A percentile compares a stretch with the other conserved stretches of the same genome.
Conservation (phyloP, 2,888 invertebrate species). For the Amiota minor region DNA sequence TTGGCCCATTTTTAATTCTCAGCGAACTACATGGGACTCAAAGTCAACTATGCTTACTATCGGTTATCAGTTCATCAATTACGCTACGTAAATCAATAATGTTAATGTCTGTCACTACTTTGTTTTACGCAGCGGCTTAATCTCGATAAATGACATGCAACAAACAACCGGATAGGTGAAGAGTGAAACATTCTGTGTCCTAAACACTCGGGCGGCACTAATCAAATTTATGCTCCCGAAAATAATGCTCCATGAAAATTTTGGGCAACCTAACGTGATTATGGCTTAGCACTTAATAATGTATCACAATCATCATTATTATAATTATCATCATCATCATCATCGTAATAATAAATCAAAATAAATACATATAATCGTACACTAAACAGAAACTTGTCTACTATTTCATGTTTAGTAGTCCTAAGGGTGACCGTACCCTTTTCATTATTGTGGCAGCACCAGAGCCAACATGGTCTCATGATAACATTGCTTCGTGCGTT, state of each 20-base stretch:
- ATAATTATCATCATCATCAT: conserved; percentile 8
- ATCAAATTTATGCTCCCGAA: neutral
- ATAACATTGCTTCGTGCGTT: conserved; percentile 4
- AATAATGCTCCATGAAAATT: neutral
- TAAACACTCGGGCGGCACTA: neutral
- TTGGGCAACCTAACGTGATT: neutral
- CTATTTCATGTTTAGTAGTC: no score
- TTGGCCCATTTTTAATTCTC: no score
- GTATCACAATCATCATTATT: conserved; percentile 6
- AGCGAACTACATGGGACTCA: no score
- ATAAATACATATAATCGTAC: no score
- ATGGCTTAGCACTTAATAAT: conserved; percentile 22
- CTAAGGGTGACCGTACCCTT: no score
- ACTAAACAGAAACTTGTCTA: no score
- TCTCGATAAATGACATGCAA: conserved; percentile 18
- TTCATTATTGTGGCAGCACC: neutral
- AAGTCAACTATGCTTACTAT: no score
- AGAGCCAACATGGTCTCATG: neutral
- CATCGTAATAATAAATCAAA: neutral
- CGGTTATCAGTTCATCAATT: conserved; percentile 13
- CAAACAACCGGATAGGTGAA: neutral
- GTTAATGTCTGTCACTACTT: conserved; percentile 2
- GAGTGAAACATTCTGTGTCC: conserved; percentile 4
- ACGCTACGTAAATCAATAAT: conserved; percentile 16
- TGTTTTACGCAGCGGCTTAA: neutral